phyloP scores from a whole-genome alignment of 2,888 invertebrate species.

The Drosophila anomelani region DNA sequence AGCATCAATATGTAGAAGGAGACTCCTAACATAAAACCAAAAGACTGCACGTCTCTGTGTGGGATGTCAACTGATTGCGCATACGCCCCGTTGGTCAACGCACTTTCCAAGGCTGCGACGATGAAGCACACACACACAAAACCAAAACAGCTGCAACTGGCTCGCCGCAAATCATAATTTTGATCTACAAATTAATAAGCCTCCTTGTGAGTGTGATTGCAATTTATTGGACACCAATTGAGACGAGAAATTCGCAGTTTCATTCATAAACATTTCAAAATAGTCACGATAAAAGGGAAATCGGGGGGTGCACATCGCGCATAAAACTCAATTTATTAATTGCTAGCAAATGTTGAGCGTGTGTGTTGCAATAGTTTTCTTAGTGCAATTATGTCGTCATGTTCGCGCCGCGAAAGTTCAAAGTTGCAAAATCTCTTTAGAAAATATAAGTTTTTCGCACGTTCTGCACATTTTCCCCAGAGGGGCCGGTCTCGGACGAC shows the following conservation, averaged over 20 bases:
- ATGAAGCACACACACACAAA: neutral
- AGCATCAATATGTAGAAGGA: neutral
- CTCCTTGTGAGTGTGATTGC: constrained; percentile 72
- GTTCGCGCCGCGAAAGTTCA: constrained; percentile 64
- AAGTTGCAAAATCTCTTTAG: constrained; percentile 70
- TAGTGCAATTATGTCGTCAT: constrained; percentile 61
- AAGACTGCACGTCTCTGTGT: constrained; percentile 14
- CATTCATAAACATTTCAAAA: constrained; percentile 74
- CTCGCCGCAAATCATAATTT: constrained; percentile 68
- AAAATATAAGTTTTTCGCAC: constrained; percentile 76
- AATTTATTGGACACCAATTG: constrained; percentile 78
- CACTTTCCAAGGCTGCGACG: constrained; percentile 66
- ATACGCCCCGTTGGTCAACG: constrained; percentile 75
- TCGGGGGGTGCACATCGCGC: constrained; percentile 11
- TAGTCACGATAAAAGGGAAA: constrained; percentile 6
- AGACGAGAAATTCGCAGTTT: constrained; percentile 57
- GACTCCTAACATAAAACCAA: neutral
- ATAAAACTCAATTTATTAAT: constrained; percentile 65
- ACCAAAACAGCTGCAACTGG: constrained; percentile 60
- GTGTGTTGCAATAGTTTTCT: constrained; percentile 53
- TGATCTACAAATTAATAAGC: constrained; percentile 76
- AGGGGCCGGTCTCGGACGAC: constrained; percentile 1
- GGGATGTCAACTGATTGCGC: constrained; percentile 53
- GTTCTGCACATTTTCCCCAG: constrained; percentile 50
- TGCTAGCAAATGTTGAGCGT: constrained; percentile 74